Base-by-base conservation (phyloP, 2,113 vertebrate genomes). In the Nibea coibor region DNA sequence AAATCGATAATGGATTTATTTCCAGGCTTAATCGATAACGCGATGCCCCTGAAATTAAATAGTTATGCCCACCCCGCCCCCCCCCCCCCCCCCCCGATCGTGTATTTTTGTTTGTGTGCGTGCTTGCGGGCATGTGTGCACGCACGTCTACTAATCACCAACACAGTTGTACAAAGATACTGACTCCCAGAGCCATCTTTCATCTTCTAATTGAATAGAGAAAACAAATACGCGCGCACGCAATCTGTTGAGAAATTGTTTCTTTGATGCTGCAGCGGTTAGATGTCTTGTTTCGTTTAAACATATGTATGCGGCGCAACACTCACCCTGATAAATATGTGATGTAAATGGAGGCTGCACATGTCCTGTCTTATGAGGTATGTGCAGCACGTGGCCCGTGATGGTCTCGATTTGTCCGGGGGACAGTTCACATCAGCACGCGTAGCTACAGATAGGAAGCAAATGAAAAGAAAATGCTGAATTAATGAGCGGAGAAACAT, bases 1-100 rank as follows among this genome's bases (percentile, higher is more conserved):
- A 51, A 80, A 92, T 93, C 90, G 4, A 92, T 93, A 81, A 69
- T 53, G 81, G 80, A 86, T 90, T 91, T 83, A 87, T 88, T 91
- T 83, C 78, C 35, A 39, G 81, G 72, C 80, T 75, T 53, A 84
- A 85, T 91, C 84, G 15, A 90, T 93, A 88, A 81, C 77, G 67
- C 63, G 26, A 67, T 78, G 85, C 84, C 80, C 72, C 87, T 84
- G 68, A 92, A 92, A 91, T 92, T 85, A 90, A 88, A 88, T 78
- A 83, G 71, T 84, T 69, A 57, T 70, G 54, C 78, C 81, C 35
- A 9, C 35, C 35, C 35, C 35, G 8, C 35, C 8, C 35, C 28
- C 80, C 58, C 57, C 35, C 35, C 35, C 35, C 1, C 35, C 8
- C 35, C 28, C 80, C 58, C 57, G 31, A 26, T 64, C 0, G 10